A percentile compares a stretch with the other conserved stretches of the same genome.
These are phyloP conservation scores for Vanessa atalanta DNA, from an alignment of 1,140 invertebrate genomes.

Conservation along the genomic window DNA sequence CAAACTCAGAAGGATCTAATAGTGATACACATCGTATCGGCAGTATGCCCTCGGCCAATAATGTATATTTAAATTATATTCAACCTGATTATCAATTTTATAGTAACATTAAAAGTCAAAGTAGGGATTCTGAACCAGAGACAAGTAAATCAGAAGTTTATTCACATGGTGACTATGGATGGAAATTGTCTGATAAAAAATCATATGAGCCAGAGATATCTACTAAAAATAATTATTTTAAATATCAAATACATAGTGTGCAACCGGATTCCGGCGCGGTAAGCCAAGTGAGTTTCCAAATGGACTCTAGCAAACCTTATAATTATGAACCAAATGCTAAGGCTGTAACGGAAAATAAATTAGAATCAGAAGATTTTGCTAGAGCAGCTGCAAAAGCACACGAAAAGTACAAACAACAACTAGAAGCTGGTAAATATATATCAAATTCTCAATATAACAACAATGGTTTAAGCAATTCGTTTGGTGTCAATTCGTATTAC, in stretches of 20 bases:
- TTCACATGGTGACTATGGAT: slow-evolving; percentile 77
- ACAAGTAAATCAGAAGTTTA: slow-evolving; percentile 56
- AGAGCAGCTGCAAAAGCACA: slow-evolving; percentile 75
- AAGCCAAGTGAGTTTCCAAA: slow-evolving; percentile 73
- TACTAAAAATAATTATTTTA: slow-evolving; percentile 50
- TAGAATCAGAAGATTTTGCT: slow-evolving; percentile 71
- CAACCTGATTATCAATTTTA: slow-evolving; percentile 62
- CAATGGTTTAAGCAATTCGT: slow-evolving; percentile 38
- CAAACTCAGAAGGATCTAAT: slow-evolving; percentile 53
- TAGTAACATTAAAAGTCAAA: slow-evolving; percentile 51
- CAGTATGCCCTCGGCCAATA: slow-evolving; percentile 61
- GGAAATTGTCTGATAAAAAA: slow-evolving; percentile 73
- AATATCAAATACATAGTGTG: slow-evolving; percentile 50
- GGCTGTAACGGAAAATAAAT: slow-evolving; percentile 48
- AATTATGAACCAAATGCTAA: slow-evolving; percentile 68
- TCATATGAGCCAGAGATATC: slow-evolving; percentile 55
- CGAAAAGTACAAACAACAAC: slow-evolving; percentile 68
- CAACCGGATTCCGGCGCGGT: slow-evolving; percentile 52
- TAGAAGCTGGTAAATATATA: slow-evolving; percentile 48
- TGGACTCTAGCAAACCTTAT: slow-evolving; percentile 67
- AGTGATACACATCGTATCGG: slow-evolving; percentile 62
- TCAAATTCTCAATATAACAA: slow-evolving; percentile 40
- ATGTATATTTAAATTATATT: slow-evolving; percentile 61
- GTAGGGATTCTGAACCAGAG: slow-evolving; percentile 56
- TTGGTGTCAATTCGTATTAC: slow-evolving; percentile 36